phyloP scores from a whole-genome alignment of 2,113 vertebrate genomes.

The Nerophis lumbriciformis region DNA sequence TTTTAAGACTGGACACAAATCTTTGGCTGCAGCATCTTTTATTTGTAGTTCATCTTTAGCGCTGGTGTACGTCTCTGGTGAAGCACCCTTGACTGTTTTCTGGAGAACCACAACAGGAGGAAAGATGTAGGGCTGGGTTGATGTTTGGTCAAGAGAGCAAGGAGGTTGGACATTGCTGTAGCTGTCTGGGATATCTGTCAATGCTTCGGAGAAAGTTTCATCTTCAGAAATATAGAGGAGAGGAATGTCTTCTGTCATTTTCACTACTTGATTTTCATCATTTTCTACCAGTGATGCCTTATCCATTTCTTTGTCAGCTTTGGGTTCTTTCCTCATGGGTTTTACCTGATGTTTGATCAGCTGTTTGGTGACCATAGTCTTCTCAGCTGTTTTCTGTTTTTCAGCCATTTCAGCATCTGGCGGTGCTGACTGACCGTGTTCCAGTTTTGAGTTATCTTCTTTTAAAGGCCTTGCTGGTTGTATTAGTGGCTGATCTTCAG shows the following conservation, averaged over 20 bases:
- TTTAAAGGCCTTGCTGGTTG: slow-evolving; percentile 1
- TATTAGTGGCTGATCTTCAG: slow-evolving; percentile 3
- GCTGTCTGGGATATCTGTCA: slow-evolving; percentile 66
- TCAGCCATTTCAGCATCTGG: slow-evolving; percentile 15
- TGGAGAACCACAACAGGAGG: slow-evolving; percentile 42
- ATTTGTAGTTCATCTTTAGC: slow-evolving; percentile 72
- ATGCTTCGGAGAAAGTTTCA: slow-evolving; percentile 81
- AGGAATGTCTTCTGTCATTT: slow-evolving; percentile 35
- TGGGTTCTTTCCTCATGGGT: slow-evolving; percentile 48
- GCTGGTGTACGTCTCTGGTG: slow-evolving; percentile 43
- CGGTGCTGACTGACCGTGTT: slow-evolving; percentile 14
- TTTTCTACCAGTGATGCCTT: slow-evolving; percentile 65
- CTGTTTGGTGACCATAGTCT: slow-evolving; percentile 1
- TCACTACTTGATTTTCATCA: slow-evolving; percentile 52
- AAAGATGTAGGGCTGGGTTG: slow-evolving; percentile 24
- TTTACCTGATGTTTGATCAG: slow-evolving; percentile 43
- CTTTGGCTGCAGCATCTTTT: slow-evolving; percentile 80
- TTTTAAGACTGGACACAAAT: slow-evolving; percentile 80
- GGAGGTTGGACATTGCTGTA: slow-evolving; percentile 57
- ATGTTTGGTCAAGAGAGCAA: slow-evolving; percentile 20
- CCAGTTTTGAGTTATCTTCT: slow-evolving; percentile 26
- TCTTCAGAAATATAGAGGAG: slow-evolving; percentile 87
- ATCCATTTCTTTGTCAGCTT: slow-evolving; percentile 26
- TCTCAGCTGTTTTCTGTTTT: slow-evolving; percentile 1
- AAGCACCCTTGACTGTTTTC: slow-evolving; percentile 28